Base-by-base conservation (phyloP, 2,797 vertebrate genomes). In the Trematomus bernacchii region DNA sequence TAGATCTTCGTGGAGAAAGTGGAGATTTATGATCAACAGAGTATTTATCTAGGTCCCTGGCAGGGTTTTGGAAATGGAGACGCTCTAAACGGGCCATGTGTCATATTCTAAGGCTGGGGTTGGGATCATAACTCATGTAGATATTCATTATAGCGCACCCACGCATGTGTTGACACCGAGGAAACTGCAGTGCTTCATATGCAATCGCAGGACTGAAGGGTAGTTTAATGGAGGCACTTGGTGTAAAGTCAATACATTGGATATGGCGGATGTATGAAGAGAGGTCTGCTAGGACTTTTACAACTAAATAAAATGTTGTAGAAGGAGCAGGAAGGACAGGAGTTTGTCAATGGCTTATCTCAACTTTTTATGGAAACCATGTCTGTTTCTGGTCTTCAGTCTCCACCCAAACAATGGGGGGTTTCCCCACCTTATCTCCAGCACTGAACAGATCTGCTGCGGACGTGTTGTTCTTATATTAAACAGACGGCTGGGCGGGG, bases 91-190 rank as follows among this genome's bases (percentile, higher is more conserved):
- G 10, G 54, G 68, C 73, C 48, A 61, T 87, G 76, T 12, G 79
- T 88, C 73, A 84, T 44, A 15, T 46, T 84, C 47, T 61, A 58
- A 23, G 33, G 15, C 40, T 44, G 46, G 30, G 52, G 59, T 27
- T 51, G 3, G 58, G 59, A 30, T 53, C 71, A 73, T 90, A 86
- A 91, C 89, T 91, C 89, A 87, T 55, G 46, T 40, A 61, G 47
- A 52, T 66, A 66, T 76, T 80, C 83, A 80, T 63, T 76, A 65
- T 0, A 21, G 42, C 66, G 67, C 73, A 53, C 50, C 64, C 66
- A 58, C 51, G 33, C 68, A 3, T n/a, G 51, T 58, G 79, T 79
- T 72, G 73, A 87, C 79, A 69, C 33, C 42, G 66, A 80, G 23
- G 75, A 37, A 79, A 79, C 51, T 14, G 50, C 50, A 47, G 43